A percentile compares a stretch with the other conserved stretches of the same genome.
Evolutionary conservation across 1,140 invertebrate genomes (phyloP).

Genomic region (Drosophila sechellia): DNA sequence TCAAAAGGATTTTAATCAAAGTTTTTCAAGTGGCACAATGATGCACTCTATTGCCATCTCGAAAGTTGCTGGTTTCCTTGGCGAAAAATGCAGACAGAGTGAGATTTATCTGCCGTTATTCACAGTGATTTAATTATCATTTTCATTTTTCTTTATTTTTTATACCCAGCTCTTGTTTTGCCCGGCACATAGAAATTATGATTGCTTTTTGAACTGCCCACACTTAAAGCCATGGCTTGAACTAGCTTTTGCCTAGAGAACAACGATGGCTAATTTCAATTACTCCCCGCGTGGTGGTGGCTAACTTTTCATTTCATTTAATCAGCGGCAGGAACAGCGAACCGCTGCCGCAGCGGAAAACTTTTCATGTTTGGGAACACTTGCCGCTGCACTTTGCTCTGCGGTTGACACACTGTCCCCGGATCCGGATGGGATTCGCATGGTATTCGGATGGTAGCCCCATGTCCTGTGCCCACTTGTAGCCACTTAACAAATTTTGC

Average conservation of each 20-base stretch:
- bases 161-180: background rate
- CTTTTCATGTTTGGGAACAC: conserved; percentile 50
- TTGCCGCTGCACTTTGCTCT: conserved; percentile 59
- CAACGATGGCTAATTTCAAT: conserved; percentile 30
- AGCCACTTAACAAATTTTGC: conserved; percentile 67
- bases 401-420: conserved; percentile 55
- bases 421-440: background rate
- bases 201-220: conserved; percentile 40
- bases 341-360: conserved; percentile 46
- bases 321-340: conserved; percentile 36
- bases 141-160: conserved; percentile 12
- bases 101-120: conserved; percentile 68
- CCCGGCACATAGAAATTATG: conserved; percentile 55
- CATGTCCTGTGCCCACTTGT: conserved; percentile 54
- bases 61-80: conserved; percentile 27
- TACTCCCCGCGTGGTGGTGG: conserved; percentile 12
- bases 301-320: conserved; percentile 50
- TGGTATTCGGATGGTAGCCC: background rate
- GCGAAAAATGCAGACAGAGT: conserved; percentile 3
- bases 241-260: background rate
- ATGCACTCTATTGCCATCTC: conserved; percentile 30
- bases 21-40: conserved; percentile 73
- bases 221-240: conserved; percentile 10
- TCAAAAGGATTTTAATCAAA: conserved; percentile 82
- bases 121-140: conserved; percentile 74